These are phyloP conservation scores for Dinocampus coccinellae DNA, from an alignment of 2,888 invertebrate genomes.

Conservation along the genomic window DNA sequence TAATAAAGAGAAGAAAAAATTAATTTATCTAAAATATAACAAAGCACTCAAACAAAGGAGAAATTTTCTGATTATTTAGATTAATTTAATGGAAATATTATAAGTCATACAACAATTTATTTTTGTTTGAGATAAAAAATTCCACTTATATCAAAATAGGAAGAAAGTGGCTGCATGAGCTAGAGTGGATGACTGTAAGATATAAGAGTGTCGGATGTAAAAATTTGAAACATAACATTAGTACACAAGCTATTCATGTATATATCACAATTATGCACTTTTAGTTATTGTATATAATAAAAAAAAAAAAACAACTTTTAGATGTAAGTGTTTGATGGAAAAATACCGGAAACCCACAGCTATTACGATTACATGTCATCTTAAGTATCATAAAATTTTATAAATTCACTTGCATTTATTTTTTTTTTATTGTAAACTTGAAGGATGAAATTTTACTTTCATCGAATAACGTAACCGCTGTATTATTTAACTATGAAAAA, in stretches of 20 bases:
- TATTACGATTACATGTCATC: slow-evolving; percentile 44
- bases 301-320: slow-evolving; percentile 6
- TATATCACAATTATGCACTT: not conserved
- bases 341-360: slow-evolving; percentile 44
- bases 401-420: slow-evolving; percentile 46
- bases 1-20: not conserved
- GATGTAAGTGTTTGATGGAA: slow-evolving; percentile 5
- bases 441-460: slow-evolving; percentile 39
- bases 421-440: slow-evolving; percentile 27
- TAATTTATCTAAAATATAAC: not conserved
- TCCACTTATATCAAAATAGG: not conserved
- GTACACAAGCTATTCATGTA: not conserved
- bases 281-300: too few species aligned
- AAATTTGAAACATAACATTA: not conserved
- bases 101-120: not conserved
- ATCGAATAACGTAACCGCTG: not conserved
- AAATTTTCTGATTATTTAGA: not conserved
- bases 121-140: not conserved
- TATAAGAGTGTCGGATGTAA: not conserved
- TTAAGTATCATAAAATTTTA: slow-evolving; percentile 45
- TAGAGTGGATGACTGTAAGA: not conserved
- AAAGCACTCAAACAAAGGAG: not conserved
- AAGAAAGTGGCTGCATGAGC: not conserved
- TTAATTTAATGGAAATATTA: not conserved
- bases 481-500: not conserved